phyloP scores from a whole-genome alignment of 2,113 vertebrate species.

The Steatornis caripensis region DNA sequence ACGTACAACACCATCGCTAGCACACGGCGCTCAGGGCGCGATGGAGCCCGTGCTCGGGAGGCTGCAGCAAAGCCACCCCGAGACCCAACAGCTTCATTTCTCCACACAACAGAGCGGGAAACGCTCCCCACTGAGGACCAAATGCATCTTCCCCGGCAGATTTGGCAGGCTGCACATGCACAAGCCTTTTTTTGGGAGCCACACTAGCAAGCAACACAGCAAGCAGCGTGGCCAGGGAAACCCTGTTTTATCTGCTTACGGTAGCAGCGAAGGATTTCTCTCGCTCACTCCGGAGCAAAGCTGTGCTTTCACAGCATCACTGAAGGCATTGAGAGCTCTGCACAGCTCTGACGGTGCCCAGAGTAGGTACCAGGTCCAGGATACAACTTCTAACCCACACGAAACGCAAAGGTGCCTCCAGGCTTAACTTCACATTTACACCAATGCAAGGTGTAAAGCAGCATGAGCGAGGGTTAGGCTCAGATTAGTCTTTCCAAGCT shows the following conservation, averaged over 20 bases:
- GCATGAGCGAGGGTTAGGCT: not conserved
- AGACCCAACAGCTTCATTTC: not conserved
- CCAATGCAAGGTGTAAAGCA: not conserved
- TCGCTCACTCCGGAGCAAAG: not conserved
- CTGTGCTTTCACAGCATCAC: not conserved
- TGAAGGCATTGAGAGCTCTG: not conserved
- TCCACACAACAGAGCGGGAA: not conserved
- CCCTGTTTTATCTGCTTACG: not conserved
- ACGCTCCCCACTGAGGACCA: not conserved
- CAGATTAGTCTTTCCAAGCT: not conserved
- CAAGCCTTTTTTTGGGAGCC: not conserved
- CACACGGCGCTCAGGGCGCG: not conserved
- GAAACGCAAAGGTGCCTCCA: not conserved
- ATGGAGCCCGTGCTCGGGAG: accelerated
- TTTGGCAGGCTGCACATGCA: not conserved
- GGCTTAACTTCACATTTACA: not conserved
- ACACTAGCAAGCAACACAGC: not conserved
- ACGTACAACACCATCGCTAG: not conserved
- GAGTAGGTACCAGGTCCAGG: not conserved
- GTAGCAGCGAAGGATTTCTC: not conserved
- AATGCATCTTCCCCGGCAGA: not conserved
- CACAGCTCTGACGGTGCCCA: not conserved
- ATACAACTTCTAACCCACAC: not conserved
- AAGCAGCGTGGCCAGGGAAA: accelerated
- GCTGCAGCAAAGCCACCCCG: not conserved